phyloP scores from a whole-genome alignment of 2,888 invertebrate genomes.

The Noctua fimbriata region DNA sequence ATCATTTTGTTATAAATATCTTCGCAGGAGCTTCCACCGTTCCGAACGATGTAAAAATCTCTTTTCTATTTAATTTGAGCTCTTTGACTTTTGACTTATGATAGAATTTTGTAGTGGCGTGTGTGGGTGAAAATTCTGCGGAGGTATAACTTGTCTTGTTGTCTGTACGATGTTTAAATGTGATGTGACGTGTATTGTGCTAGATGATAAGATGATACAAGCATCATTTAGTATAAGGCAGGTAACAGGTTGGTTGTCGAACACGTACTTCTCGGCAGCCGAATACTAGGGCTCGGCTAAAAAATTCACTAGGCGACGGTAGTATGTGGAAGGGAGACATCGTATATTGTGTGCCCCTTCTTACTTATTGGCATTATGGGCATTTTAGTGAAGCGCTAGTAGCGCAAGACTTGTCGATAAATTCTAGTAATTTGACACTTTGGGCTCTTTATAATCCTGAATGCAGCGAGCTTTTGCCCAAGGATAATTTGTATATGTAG shows the following conservation, averaged over 20 bases:
- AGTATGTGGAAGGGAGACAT: neutral
- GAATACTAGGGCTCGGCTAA: neutral
- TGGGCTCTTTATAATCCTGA: neutral
- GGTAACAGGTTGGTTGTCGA: constrained; percentile 13
- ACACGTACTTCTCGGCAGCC: neutral
- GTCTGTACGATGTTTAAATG: constrained; percentile 67
- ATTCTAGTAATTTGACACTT: neutral
- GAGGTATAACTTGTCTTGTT: constrained; percentile 60
- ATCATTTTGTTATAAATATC: constrained; percentile 37
- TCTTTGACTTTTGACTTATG: neutral
- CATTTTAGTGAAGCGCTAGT: neutral
- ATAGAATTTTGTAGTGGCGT: constrained; percentile 22
- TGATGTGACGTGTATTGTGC: constrained; percentile 68
- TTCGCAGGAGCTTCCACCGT: constrained; percentile 41
- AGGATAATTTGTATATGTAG: neutral
- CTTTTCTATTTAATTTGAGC: constrained; percentile 5
- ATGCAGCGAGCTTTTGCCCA: neutral
- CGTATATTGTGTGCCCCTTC: neutral
- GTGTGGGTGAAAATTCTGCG: constrained; percentile 48
- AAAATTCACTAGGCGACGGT: neutral
- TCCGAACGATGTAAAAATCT: neutral
- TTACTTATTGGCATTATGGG: neutral
- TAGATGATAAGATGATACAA: constrained; percentile 69
- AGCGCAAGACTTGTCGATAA: constrained; percentile 1
- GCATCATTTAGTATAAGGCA: constrained; percentile 56